phyloP scores from a whole-genome alignment of 2,797 vertebrate genomes.

The Nothura maculosa region DNA sequence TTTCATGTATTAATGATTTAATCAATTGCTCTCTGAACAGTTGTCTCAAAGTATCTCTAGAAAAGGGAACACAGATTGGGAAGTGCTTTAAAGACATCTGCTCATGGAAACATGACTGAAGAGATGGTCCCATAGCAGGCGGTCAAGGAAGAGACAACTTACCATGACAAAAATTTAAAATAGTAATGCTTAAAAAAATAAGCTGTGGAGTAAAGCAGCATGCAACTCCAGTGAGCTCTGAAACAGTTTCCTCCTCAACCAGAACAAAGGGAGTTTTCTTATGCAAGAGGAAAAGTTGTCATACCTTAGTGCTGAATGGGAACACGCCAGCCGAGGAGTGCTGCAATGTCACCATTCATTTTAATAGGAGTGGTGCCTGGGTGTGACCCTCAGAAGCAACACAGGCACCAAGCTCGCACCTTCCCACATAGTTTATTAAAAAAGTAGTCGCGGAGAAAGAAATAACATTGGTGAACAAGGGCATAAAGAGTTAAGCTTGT shows the following conservation, averaged over 20 bases:
- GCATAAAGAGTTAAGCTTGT: too few relatives aligned
- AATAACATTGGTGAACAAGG: too few relatives aligned
- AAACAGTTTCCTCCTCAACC: not conserved
- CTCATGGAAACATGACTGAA: not conserved
- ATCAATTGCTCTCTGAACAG: too few relatives aligned
- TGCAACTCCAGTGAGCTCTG: not conserved
- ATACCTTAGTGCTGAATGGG: conserved; percentile 44
- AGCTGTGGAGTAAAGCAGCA: not conserved
- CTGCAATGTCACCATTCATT: conserved; percentile 25
- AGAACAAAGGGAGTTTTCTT: not conserved
- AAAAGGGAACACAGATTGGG: not conserved
- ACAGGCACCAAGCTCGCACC: not conserved
- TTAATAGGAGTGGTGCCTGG: conserved; percentile 48
- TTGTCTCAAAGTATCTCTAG: not conserved
- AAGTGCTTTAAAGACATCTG: not conserved
- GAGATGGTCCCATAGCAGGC: not conserved
- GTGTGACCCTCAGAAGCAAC: not conserved
- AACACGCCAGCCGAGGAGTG: not conserved
- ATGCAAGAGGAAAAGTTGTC: conserved; percentile 60
- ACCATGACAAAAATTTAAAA: not conserved
- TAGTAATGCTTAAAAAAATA: not conserved
- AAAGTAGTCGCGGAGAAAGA: not conserved
- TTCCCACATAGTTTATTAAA: conserved; percentile 7
- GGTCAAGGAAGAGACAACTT: not conserved
- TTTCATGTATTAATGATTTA: too few relatives aligned